Percentiles rank a stretch among this genome's conserved stretches.
phyloP scores from a whole-genome alignment of 2,888 invertebrate species.

The Miltochrista miniata region DNA sequence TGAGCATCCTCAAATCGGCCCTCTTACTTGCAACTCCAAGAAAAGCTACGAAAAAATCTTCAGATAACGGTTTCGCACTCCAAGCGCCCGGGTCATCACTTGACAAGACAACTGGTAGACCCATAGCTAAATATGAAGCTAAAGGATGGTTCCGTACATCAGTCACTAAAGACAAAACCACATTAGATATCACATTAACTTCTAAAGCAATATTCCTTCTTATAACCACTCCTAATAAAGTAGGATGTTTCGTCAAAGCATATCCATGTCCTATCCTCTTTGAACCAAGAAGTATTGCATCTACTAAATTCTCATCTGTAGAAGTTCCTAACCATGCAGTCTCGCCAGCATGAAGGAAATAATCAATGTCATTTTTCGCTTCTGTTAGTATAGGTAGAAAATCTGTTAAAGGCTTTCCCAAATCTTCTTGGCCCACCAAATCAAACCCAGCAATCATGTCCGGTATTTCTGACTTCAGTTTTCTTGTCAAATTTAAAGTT shows the following conservation, averaged over 20 bases:
- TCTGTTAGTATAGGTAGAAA: slow-evolving; percentile 82
- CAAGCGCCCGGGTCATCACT: slow-evolving; percentile 92
- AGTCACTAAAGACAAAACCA: slow-evolving; percentile 86
- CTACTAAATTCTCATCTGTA: slow-evolving; percentile 89
- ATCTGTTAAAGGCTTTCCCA: slow-evolving; percentile 85
- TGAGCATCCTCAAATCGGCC: slow-evolving; percentile 88
- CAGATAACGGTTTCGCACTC: slow-evolving; percentile 88
- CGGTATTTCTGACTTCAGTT: slow-evolving; percentile 81
- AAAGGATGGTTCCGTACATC: slow-evolving; percentile 92
- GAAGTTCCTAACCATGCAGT: slow-evolving; percentile 88
- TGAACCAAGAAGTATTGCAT: slow-evolving; percentile 89
- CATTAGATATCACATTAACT: slow-evolving; percentile 92
- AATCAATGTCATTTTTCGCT: slow-evolving; percentile 81
- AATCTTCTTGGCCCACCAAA: slow-evolving; percentile 91
- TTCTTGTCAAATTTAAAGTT: slow-evolving; percentile 59
- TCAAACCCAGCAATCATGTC: slow-evolving; percentile 90
- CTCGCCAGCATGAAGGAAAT: slow-evolving; percentile 92
- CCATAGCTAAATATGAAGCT: slow-evolving; percentile 85
- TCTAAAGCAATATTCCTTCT: slow-evolving; percentile 87
- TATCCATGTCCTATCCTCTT: slow-evolving; percentile 92
- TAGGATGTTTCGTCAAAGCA: slow-evolving; percentile 89
- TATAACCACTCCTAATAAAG: slow-evolving; percentile 81
- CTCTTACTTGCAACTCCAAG: slow-evolving; percentile 88
- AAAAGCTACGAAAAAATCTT: slow-evolving; percentile 91
- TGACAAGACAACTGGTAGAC: slow-evolving; percentile 89